Evolutionary conservation across 2,113 vertebrate species (phyloP), one percentile per base, ranked within the genome.

Genomic region (Bagarius yarrelli): DNA sequence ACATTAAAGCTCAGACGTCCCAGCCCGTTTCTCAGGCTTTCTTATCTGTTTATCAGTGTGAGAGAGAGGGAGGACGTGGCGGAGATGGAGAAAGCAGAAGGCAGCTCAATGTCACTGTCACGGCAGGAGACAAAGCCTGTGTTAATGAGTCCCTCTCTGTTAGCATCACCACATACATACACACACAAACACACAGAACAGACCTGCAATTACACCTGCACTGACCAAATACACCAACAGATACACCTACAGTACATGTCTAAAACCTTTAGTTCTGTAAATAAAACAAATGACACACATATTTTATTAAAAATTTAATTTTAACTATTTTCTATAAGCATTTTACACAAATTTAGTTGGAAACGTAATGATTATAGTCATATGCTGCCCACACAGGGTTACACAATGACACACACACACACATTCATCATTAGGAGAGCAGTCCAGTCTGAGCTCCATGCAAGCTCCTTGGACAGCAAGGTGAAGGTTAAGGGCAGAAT

Each of bases 91-190:
- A 30, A 36, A 44, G 61, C 69, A 85, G 85, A 76, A 84, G 85
- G 78, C 76, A 36, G 71, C 84, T 85, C 84, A 84, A 82, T 86
- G 87, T 88, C 85, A 88, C 80, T 82, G 75, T 73, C 82, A 75
- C 66, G 50, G 83, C 79, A 60, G 78, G 86, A 87, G 82, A 83
- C 73, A 74, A 81, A 77, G 82, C 79, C 79, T 23, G 80, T 79
- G 85, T 85, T 87, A 86, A 85, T 85, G 87, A 83, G 85, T 36
- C 61, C 59, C 83, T 83, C 76, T 80, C 76, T 78, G 72, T 69
- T 79, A 79, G 66, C 61, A 76, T 82, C 75, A 40, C 40, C 75
- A 18, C 75, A 27, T 61, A 73, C 71, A 53, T 63, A 71, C 66
- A 71, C 63, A 83, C 64, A 78, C 69, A 47, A 32, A 71, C 53